Evolutionary conservation across 1,140 invertebrate species (phyloP), one percentile per base, ranked within the genome.

Genomic region (Neelides sp.): DNA sequence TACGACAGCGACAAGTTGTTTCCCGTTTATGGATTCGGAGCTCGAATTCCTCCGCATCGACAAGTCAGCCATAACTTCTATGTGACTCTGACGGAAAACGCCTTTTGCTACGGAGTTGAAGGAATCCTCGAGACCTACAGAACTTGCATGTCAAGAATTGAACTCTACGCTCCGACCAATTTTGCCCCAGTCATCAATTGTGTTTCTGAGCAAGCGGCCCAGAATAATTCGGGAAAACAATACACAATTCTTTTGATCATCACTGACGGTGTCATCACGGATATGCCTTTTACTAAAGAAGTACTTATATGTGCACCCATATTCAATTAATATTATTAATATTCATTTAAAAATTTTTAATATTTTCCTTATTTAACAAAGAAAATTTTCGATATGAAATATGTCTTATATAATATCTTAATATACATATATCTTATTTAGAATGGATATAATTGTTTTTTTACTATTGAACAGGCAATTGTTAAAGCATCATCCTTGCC

Each of bases 191-290:
- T 75, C n/a, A 75, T 79, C 48, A 71, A 74, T 30, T 75, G 73
- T 59, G 73, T 73, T 5, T 65, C 70, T 12, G 64, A 64, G 47
- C 69, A 71, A 62, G 71, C 73, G 15, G 50, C 64, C 40, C 42
- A 50, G 10, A 57, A 63, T 55, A 36, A 58, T 41, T 68, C 69
- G 57, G 74, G 76, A 34, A 67, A 70, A 53, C 67, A 73, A 23
- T 80, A 80, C 62, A 77, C 73, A 62, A 71, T 80, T 41, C 64
- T 82, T 20, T 67, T 81, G 4, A 74, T 81, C 44, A 64, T 81
- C 3, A 81, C 78, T 4, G 78, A 81, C 66, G 78, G 78, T 26
- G 72, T 77, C 28, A 76, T 80, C 28, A 76, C 73, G 26, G 78
- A 80, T 61, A 76, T 80, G 71, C 68, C 68, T 23, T 64, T 73